Evolutionary conservation across 2,888 invertebrate species (phyloP).

Genomic region (Hirudinaria manillensis): DNA sequence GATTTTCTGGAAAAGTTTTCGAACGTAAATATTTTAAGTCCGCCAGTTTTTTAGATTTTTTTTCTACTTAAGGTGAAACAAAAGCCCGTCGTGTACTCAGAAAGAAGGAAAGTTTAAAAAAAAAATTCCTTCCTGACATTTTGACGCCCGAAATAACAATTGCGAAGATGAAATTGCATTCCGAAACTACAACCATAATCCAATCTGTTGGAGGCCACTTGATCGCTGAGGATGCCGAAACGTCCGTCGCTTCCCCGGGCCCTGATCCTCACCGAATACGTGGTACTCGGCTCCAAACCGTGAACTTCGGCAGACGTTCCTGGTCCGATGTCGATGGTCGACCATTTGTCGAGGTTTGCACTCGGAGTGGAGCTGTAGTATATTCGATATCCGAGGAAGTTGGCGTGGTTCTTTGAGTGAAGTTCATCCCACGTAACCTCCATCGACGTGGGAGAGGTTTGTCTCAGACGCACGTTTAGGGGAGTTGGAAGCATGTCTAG

Average conservation of each 20-base stretch:
- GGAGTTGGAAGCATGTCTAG: constrained; percentile 82
- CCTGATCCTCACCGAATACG: constrained; percentile 49
- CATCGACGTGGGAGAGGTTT: constrained; percentile 84
- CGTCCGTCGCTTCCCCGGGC: constrained; percentile 47
- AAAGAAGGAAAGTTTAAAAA: too few species aligned
- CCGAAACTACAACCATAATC: not conserved
- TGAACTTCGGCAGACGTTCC: constrained; percentile 47
- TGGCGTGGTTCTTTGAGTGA: constrained; percentile 42
- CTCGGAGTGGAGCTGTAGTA: constrained; percentile 47
- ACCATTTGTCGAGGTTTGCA: constrained; percentile 47
- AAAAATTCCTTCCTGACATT: too few species aligned
- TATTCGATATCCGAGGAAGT: constrained; percentile 48
- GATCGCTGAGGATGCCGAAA: constrained; percentile 49
- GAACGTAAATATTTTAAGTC: not conserved
- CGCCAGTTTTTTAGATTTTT: not conserved
- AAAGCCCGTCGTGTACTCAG: too few species aligned
- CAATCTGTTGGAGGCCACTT: constrained; percentile 30
- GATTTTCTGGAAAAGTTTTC: constrained; percentile 35
- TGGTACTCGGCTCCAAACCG: constrained; percentile 44
- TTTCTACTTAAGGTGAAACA: not conserved
- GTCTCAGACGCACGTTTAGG: constrained; percentile 84
- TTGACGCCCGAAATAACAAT: too few species aligned
- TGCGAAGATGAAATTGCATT: too few species aligned
- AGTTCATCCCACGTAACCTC: constrained; percentile 66
- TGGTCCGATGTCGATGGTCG: constrained; percentile 45